These are phyloP conservation scores for Aspidiotus destructor DNA, from an alignment of 2,888 invertebrate species.

Conservation along the genomic window DNA sequence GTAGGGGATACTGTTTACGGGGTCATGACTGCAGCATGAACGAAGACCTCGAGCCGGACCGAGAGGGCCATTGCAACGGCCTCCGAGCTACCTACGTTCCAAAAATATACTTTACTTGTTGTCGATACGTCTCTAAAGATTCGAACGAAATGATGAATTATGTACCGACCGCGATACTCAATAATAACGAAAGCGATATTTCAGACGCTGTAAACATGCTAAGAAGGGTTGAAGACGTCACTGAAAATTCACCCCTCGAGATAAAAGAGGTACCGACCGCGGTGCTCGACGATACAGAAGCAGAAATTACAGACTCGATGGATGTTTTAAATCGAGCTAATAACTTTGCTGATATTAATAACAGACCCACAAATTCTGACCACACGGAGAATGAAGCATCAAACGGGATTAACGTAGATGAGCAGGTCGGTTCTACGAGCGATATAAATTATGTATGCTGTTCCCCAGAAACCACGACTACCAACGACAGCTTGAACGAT, in stretches of 20 bases:
- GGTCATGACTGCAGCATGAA: constrained; percentile 42
- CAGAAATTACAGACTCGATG: neutral
- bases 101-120: constrained; percentile 42
- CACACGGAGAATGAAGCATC: too few relatives aligned
- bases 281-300: neutral
- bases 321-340: too few relatives aligned
- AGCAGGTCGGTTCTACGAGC: too few relatives aligned
- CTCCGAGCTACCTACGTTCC: constrained; percentile 43
- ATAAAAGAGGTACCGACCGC: too few relatives aligned
- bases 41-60: constrained; percentile 41
- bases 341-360: too few relatives aligned
- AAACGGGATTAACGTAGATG: too few relatives aligned
- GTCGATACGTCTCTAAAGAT: constrained; percentile 35
- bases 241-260: neutral
- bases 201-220: neutral
- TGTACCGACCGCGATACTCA: neutral
- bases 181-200: neutral
- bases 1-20: constrained; percentile 43
- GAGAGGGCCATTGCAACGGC: constrained; percentile 42
- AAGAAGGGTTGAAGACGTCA: neutral
- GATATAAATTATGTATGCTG: too few relatives aligned
- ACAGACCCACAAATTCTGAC: too few relatives aligned
- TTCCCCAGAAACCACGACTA: too few relatives aligned
- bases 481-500: too few relatives aligned
- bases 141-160: neutral